Evolutionary conservation across 2,888 invertebrate species (phyloP).

Genomic region (Hypena proboscidalis): DNA sequence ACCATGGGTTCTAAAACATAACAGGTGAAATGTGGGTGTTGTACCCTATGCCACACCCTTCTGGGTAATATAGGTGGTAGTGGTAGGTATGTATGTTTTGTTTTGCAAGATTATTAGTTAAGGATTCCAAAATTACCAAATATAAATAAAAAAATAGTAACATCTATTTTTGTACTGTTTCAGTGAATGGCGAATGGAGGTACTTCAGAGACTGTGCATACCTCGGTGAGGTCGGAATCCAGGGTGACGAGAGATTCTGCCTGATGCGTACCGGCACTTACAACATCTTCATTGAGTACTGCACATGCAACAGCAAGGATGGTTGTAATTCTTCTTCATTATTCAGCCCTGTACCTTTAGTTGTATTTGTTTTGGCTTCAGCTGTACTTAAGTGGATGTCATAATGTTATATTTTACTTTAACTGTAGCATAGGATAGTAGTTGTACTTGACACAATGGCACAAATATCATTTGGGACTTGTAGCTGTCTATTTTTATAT

Average conservation of each 20-base stretch:
- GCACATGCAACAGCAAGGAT: slow-evolving; percentile 96
- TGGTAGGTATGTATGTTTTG: too few relatives aligned
- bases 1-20: too few relatives aligned
- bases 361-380: slow-evolving; percentile 34
- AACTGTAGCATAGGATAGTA: too few relatives aligned
- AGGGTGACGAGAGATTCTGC: slow-evolving; percentile 95
- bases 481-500: too few relatives aligned
- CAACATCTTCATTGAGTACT: slow-evolving; percentile 97
- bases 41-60: too few relatives aligned
- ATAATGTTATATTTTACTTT: too few relatives aligned
- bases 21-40: too few relatives aligned
- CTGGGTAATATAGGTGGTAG: too few relatives aligned
- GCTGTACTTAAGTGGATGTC: slow-evolving; percentile 27
- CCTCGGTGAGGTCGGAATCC: slow-evolving; percentile 95
- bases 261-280: slow-evolving; percentile 96
- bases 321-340: slow-evolving; percentile 91
- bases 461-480: too few relatives aligned
- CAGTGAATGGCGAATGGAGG: slow-evolving; percentile 95
- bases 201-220: slow-evolving; percentile 95
- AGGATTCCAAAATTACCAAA: background rate
- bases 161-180: slow-evolving; percentile 38
- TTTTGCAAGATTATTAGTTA: too few relatives aligned
- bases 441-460: too few relatives aligned
- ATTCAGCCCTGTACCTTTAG: slow-evolving; percentile 59
- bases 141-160: background rate